phyloP scores from a whole-genome alignment of 2,888 invertebrate species.

The Proisotoma minuta region DNA sequence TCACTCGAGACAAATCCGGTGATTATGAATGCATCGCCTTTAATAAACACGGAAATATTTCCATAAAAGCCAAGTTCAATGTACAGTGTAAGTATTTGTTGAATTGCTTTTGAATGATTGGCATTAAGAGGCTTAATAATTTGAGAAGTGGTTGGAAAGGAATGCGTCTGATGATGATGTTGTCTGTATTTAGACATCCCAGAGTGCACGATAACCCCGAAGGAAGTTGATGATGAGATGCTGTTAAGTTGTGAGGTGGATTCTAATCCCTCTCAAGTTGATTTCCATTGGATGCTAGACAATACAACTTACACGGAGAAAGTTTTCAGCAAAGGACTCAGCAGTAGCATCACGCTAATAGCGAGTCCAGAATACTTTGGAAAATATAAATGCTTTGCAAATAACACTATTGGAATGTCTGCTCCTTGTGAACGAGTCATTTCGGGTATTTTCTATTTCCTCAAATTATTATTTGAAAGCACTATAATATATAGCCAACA shows the following conservation, averaged over 20 bases:
- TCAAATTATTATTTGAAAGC: too few species aligned
- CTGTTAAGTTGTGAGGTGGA: constrained; percentile 73
- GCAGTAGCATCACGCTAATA: constrained; percentile 63
- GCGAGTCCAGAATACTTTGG: constrained; percentile 61
- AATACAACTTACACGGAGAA: constrained; percentile 74
- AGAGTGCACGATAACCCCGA: constrained; percentile 72
- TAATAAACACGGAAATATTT: constrained; percentile 71
- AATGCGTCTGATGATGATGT: too few species aligned
- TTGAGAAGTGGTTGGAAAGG: too few species aligned
- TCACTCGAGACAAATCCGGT: constrained; percentile 66
- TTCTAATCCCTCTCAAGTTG: constrained; percentile 72
- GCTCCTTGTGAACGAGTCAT: constrained; percentile 57
- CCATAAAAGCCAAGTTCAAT: constrained; percentile 66
- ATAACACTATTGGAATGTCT: constrained; percentile 71
- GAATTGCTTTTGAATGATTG: neutral
- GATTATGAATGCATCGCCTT: constrained; percentile 64
- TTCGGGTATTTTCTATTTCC: too few species aligned
- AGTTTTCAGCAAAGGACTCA: constrained; percentile 55
- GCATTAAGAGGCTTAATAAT: neutral
- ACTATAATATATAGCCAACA: too few species aligned
- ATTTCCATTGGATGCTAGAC: constrained; percentile 78
- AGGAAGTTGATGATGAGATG: constrained; percentile 67
- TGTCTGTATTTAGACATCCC: constrained; percentile 63
- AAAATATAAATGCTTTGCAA: constrained; percentile 78
- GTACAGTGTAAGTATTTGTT: constrained; percentile 70